A percentile compares a stretch with the other conserved stretches of the same genome.
These are phyloP conservation scores for Babylonia areolata DNA, from an alignment of 1,140 invertebrate species.

Conservation along the genomic window DNA sequence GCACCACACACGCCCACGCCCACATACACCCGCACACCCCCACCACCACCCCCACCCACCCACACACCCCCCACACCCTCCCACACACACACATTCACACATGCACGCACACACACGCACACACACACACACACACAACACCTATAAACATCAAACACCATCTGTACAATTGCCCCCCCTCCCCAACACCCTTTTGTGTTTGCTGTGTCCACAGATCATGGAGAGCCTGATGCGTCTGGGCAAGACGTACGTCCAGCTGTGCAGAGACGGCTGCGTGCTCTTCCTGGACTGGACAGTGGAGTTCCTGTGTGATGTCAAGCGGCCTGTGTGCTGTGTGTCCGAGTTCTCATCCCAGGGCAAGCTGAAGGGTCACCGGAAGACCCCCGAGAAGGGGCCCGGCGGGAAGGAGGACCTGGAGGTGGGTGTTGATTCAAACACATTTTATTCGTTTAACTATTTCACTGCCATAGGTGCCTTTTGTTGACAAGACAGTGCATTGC, in stretches of 20 bases:
- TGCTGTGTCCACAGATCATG: slow-evolving; percentile 59
- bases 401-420: neutral
- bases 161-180: too few species aligned
- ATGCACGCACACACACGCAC: too few species aligned
- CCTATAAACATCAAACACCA: too few species aligned
- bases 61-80: too few species aligned
- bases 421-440: neutral
- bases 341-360: slow-evolving; percentile 53
- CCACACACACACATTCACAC: neutral
- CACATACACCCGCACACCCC: too few species aligned
- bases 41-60: too few species aligned
- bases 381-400: neutral
- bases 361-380: slow-evolving; percentile 45
- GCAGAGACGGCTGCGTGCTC: slow-evolving; percentile 65
- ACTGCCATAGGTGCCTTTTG: too few species aligned
- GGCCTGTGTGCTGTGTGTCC: slow-evolving; percentile 52
- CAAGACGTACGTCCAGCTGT: slow-evolving; percentile 64
- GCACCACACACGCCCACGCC: too few species aligned
- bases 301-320: slow-evolving; percentile 57
- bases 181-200: too few species aligned
- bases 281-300: slow-evolving; percentile 63
- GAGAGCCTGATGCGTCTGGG: slow-evolving; percentile 65
- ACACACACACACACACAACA: too few species aligned
- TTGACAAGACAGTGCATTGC: too few species aligned
- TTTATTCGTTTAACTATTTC: too few species aligned